Percentiles rank a stretch among this genome's conserved stretches.
These are phyloP conservation scores for Euthynnus affinis DNA, from an alignment of 2,797 vertebrate species.

Conservation along the genomic window DNA sequence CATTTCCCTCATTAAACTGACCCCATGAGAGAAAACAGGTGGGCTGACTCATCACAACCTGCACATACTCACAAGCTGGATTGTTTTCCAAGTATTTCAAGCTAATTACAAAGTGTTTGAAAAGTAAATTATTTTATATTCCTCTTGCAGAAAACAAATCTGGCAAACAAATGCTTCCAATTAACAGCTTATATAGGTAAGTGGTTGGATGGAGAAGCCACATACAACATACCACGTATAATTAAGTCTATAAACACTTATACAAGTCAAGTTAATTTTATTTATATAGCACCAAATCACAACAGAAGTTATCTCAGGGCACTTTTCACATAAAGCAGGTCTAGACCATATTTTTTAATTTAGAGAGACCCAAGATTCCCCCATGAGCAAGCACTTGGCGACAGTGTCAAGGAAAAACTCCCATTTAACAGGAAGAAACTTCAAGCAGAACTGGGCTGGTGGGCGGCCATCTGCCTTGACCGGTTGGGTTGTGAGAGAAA, in stretches of 20 bases:
- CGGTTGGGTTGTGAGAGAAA: no score
- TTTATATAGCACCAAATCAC: no score
- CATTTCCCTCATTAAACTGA: constrained; percentile 21
- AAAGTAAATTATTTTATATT: constrained; percentile 1
- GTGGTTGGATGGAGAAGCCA: background rate
- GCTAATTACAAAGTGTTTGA: background rate
- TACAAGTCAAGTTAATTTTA: no score
- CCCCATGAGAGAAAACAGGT: constrained; percentile 33
- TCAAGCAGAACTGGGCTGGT: no score
- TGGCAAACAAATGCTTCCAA: background rate
- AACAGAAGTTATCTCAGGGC: no score
- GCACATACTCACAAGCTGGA: constrained; percentile 17
- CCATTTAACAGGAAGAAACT: no score
- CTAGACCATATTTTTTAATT: no score
- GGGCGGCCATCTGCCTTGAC: no score
- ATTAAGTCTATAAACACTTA: constrained; percentile 27
- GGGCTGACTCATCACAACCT: constrained; percentile 22
- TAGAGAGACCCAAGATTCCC: no score
- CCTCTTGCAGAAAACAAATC: constrained; percentile 5
- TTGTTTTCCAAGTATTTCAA: constrained; percentile 22
- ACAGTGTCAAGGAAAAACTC: no score
- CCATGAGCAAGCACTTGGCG: no score
- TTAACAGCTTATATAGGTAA: background rate
- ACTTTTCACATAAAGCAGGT: no score
- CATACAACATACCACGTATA: background rate